A percentile compares a stretch with the other conserved stretches of the same genome.
Evolutionary conservation across 2,797 vertebrate genomes (phyloP).

Genomic region (Crax fasciolata): DNA sequence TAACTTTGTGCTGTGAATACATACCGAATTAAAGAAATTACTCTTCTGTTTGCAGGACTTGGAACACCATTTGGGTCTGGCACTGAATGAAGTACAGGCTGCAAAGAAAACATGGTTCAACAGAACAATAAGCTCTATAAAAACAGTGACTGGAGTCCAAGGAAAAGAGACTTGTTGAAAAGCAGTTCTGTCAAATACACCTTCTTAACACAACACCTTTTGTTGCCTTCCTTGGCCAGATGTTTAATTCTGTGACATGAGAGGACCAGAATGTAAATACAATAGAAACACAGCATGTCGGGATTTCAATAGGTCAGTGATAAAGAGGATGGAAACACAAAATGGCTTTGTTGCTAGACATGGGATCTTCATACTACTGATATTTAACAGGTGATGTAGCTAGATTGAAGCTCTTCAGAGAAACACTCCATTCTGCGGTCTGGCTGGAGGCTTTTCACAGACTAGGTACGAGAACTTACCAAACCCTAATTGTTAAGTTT

Average conservation of each 20-base stretch:
- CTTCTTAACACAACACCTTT: slow-evolving; percentile 83
- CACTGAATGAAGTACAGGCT: slow-evolving; percentile 96
- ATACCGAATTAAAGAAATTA: neutral
- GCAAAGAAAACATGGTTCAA: slow-evolving; percentile 99
- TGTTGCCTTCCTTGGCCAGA: slow-evolving; percentile 84
- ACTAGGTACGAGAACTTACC: slow-evolving; percentile 87
- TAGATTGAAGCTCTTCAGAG: slow-evolving; percentile 77
- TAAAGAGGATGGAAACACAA: slow-evolving; percentile 73
- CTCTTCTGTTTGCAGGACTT: slow-evolving; percentile 87
- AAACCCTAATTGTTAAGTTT: slow-evolving; percentile 84
- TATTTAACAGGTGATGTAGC: slow-evolving; percentile 82
- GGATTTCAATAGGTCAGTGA: slow-evolving; percentile 81
- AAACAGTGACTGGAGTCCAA: slow-evolving; percentile 97
- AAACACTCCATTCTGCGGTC: slow-evolving; percentile 82
- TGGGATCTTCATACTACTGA: slow-evolving; percentile 91
- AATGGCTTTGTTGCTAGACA: slow-evolving; percentile 78
- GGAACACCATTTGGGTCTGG: slow-evolving; percentile 96
- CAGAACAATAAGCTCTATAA: slow-evolving; percentile 98
- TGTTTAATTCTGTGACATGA: slow-evolving; percentile 83
- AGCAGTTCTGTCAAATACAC: slow-evolving; percentile 67
- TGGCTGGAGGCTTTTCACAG: slow-evolving; percentile 86
- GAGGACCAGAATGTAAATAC: slow-evolving; percentile 85
- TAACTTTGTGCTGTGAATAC: neutral
- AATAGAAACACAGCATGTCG: slow-evolving; percentile 81
- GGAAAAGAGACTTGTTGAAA: slow-evolving; percentile 97